phyloP scores from a whole-genome alignment of 1,140 invertebrate species.

The Microvelia longipes region DNA sequence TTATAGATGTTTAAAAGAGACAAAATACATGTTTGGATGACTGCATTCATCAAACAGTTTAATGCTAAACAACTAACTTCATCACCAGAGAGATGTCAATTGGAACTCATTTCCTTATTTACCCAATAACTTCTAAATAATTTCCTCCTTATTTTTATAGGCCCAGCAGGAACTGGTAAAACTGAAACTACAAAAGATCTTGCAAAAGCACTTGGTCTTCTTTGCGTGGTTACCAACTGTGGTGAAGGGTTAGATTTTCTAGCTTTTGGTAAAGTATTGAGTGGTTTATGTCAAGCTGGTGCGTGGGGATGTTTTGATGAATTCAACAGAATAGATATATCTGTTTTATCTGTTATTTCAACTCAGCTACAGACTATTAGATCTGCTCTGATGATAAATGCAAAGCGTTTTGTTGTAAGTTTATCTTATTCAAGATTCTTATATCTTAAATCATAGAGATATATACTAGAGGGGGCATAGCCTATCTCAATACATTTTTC shows the following conservation, averaged over 20 bases:
- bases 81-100: too few species aligned
- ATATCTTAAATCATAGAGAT: too few species aligned
- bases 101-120: too few species aligned
- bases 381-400: slow-evolving; percentile 56
- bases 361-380: slow-evolving; percentile 77
- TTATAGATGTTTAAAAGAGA: too few species aligned
- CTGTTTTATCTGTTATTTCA: slow-evolving; percentile 79
- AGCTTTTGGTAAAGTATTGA: slow-evolving; percentile 68
- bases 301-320: slow-evolving; percentile 53
- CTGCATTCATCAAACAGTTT: too few species aligned
- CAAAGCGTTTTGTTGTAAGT: slow-evolving; percentile 53
- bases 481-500: too few species aligned
- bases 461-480: too few species aligned
- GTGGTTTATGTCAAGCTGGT: slow-evolving; percentile 56
- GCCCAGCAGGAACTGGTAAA: slow-evolving; percentile 70
- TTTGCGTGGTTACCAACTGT: slow-evolving; percentile 69
- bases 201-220: slow-evolving; percentile 63
- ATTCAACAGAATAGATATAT: slow-evolving; percentile 80
- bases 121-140: too few species aligned
- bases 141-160: slow-evolving; percentile 29
- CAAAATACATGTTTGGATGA: too few species aligned
- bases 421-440: slow-evolving; percentile 8
- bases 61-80: too few species aligned
- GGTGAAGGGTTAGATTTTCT: slow-evolving; percentile 81
- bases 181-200: slow-evolving; percentile 83